These are phyloP conservation scores for Caligus rogercresseyi DNA, from an alignment of 1,140 invertebrate genomes.

Conservation along the genomic window DNA sequence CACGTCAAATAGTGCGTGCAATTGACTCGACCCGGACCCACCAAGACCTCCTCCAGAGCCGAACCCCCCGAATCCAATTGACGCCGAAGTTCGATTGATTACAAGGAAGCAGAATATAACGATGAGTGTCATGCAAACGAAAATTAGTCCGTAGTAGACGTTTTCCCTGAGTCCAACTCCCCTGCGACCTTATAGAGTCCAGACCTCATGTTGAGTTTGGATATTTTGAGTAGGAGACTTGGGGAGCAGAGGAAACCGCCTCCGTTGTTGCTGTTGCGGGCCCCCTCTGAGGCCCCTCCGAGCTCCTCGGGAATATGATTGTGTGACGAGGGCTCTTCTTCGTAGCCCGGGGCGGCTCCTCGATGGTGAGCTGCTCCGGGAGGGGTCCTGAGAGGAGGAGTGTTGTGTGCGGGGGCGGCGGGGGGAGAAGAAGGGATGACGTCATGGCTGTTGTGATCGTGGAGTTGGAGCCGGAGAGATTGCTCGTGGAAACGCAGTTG, in stretches of 20 bases:
- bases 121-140: constrained; percentile 19
- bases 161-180: constrained; percentile 19
- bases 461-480: not conserved
- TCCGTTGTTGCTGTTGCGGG: not conserved
- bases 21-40: not conserved
- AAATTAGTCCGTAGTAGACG: constrained; percentile 18
- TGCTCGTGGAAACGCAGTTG: not conserved
- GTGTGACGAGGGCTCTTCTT: not conserved
- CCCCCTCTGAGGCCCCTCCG: too few relatives aligned
- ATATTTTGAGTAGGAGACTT: constrained; percentile 3
- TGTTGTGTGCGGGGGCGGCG: not conserved
- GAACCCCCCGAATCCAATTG: not conserved
- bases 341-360: not conserved
- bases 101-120: constrained; percentile 19
- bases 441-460: not conserved
- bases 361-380: not conserved
- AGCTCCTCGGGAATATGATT: too few relatives aligned
- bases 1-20: not conserved
- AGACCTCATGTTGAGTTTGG: constrained; percentile 6
- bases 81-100: constrained; percentile 10
- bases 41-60: constrained; percentile 1
- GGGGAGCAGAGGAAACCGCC: not conserved
- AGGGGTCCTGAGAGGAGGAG: not conserved
- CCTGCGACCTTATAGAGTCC: constrained; percentile 15
- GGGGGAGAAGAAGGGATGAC: not conserved